A percentile compares a stretch with the other conserved stretches of the same genome.
These are phyloP conservation scores for Rhadinocentrus ornatus DNA, from an alignment of 2,797 vertebrate genomes.

Conservation along the genomic window DNA sequence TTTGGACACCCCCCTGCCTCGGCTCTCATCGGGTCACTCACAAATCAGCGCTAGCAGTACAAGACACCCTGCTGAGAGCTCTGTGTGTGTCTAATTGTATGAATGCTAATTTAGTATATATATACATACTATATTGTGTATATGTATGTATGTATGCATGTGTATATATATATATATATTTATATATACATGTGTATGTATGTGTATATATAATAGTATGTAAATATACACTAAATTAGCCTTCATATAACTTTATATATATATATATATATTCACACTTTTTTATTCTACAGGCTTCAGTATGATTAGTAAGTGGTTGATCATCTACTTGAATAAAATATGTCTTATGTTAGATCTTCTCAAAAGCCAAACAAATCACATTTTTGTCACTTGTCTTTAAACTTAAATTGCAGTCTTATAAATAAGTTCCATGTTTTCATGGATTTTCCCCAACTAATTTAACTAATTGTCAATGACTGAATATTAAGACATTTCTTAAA, in stretches of 20 bases:
- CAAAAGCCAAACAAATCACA: slow-evolving; percentile 12
- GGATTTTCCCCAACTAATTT: slow-evolving; percentile 7
- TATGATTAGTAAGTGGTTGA: background rate
- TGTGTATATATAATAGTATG: no score
- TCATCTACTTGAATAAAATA: slow-evolving; percentile 36
- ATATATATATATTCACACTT: background rate
- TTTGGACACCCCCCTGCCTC: slow-evolving; percentile 50
- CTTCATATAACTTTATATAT: no score
- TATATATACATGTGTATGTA: no score
- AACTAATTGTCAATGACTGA: slow-evolving; percentile 16
- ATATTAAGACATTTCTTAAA: slow-evolving; percentile 14
- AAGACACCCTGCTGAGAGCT: slow-evolving; percentile 38
- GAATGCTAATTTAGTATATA: slow-evolving; percentile 14
- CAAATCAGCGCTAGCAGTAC: slow-evolving; percentile 41
- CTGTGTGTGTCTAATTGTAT: slow-evolving; percentile 11
- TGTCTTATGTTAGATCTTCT: slow-evolving; percentile 23
- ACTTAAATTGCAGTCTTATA: background rate
- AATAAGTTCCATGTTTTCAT: slow-evolving; percentile 15
- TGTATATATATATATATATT: no score
- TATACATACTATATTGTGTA: no score
- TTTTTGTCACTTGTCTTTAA: slow-evolving; percentile 1
- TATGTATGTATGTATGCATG: no score
- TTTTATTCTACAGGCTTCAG: slow-evolving; percentile 1
- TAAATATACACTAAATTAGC: no score
- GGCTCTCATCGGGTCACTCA: slow-evolving; percentile 48